Evolutionary conservation across 2,113 vertebrate genomes (phyloP).

Genomic region (Tinamus guttatus): DNA sequence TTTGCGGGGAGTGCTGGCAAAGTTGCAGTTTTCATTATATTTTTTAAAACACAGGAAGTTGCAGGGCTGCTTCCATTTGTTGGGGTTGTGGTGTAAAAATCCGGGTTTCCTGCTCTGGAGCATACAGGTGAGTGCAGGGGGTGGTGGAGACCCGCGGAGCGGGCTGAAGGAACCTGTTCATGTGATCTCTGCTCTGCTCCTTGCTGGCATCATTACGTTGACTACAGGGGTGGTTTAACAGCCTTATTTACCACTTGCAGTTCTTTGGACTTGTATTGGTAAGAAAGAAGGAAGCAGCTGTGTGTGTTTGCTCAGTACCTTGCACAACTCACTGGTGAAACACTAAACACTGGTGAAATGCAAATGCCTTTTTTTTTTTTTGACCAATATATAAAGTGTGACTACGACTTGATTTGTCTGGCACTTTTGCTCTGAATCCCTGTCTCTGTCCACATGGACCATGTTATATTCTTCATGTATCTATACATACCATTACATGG

Average conservation of each 20-base stretch:
- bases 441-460: neutral
- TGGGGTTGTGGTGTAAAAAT: neutral
- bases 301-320: neutral
- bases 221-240: neutral
- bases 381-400: neutral
- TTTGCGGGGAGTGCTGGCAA: neutral
- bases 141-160: too few relatives aligned
- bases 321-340: neutral
- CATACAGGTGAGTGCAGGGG: too few relatives aligned
- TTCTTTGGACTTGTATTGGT: neutral
- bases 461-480: neutral
- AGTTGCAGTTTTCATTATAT: neutral
- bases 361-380: neutral
- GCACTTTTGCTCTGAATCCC: neutral
- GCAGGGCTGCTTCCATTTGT: neutral
- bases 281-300: neutral
- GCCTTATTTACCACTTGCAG: neutral
- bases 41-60: neutral
- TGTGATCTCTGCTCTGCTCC: neutral
- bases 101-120: neutral
- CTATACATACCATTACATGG: neutral
- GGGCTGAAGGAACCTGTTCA: fast-evolving
- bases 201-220: neutral
- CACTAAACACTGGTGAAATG: neutral
- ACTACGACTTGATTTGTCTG: neutral